Evolutionary conservation across 2,113 vertebrate species (phyloP).

Genomic region (Cathartes aura): DNA sequence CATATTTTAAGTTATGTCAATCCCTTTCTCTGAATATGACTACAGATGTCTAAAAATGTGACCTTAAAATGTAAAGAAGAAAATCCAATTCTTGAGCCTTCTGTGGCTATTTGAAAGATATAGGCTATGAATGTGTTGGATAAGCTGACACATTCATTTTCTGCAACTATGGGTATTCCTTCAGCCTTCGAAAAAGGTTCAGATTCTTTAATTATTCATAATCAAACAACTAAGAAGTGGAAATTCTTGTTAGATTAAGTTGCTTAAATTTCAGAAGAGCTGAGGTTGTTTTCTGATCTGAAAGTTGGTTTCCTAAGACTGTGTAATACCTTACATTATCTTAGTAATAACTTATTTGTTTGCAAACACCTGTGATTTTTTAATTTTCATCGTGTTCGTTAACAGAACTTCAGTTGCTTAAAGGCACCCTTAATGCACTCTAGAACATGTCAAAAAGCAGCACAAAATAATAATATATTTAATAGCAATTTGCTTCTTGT

Average conservation of each 20-base stretch:
- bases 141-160: background rate
- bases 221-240: background rate
- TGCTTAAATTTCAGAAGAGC: background rate
- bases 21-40: background rate
- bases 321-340: background rate
- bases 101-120: background rate
- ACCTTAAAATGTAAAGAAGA: background rate
- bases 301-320: background rate
- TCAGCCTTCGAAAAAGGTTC: background rate
- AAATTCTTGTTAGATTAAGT: background rate
- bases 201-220: background rate
- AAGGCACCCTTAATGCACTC: background rate
- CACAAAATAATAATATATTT: background rate
- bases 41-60: background rate
- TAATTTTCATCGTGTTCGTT: background rate
- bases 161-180: background rate
- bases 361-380: background rate
- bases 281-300: background rate
- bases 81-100: background rate
- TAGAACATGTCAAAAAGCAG: background rate
- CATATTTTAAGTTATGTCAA: background rate
- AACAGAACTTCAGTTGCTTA: background rate
- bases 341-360: background rate
- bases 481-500: background rate
- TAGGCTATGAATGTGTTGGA: background rate